Percentiles rank a stretch among this genome's conserved stretches.
phyloP scores from a whole-genome alignment of 1,140 invertebrate genomes.

The Latrodectus geometricus region DNA sequence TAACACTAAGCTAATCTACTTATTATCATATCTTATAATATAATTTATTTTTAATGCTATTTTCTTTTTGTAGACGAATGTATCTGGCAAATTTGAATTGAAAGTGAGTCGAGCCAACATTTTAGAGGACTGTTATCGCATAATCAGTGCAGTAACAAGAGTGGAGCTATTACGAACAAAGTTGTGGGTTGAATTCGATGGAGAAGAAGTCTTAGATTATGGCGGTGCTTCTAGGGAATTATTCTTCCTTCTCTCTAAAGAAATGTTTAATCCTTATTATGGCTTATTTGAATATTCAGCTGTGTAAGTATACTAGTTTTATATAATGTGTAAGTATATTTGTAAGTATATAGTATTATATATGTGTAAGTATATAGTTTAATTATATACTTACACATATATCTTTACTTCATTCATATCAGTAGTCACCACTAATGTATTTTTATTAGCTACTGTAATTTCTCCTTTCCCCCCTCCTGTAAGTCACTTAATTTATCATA shows the following conservation, averaged over 20 bases:
- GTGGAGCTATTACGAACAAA: conserved; percentile 94
- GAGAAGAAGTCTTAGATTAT: conserved; percentile 96
- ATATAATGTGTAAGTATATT: no score
- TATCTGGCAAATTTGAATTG: conserved; percentile 98
- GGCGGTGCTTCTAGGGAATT: conserved; percentile 96
- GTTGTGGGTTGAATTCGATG: conserved; percentile 98
- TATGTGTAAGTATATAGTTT: background rate
- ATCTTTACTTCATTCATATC: background rate
- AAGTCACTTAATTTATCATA: no score
- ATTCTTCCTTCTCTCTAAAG: conserved; percentile 98
- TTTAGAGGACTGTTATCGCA: conserved; percentile 90
- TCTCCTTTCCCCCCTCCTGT: no score
- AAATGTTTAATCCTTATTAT: conserved; percentile 99
- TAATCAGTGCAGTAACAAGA: conserved; percentile 85
- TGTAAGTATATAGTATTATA: background rate
- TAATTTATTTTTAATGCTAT: no score
- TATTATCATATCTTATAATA: no score
- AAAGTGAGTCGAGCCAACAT: conserved; percentile 90
- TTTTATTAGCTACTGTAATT: no score
- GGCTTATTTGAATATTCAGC: conserved; percentile 99
- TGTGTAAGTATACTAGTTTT: conserved; percentile 79
- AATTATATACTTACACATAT: background rate
- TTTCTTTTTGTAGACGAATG: conserved; percentile 81
- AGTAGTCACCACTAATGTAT: no score
- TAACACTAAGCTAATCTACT: no score